phyloP scores from a whole-genome alignment of 2,113 vertebrate species.

The Thamnaconus septentrionalis region DNA sequence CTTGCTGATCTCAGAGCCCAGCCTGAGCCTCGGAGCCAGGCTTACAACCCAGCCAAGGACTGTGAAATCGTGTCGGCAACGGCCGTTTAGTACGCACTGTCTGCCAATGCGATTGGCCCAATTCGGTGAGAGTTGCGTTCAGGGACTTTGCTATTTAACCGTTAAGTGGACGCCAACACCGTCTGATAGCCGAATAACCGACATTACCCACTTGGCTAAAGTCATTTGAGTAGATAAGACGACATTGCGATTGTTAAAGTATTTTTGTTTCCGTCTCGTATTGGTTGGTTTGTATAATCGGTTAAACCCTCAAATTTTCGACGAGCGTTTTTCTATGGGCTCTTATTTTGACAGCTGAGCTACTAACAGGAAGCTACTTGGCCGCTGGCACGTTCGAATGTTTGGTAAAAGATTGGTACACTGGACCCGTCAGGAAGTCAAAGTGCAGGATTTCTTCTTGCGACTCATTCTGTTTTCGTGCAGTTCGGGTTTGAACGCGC shows the following conservation, averaged over 20 bases:
- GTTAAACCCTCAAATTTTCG: no score
- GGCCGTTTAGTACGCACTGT: not conserved
- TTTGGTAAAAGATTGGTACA: not conserved
- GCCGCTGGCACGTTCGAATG: not conserved
- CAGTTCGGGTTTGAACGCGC: not conserved
- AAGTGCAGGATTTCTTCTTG: slow-evolving; percentile 14
- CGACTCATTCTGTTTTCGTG: not conserved
- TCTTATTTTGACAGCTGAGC: slow-evolving; percentile 62
- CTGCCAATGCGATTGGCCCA: slow-evolving; percentile 44
- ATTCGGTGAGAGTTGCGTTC: slow-evolving; percentile 28
- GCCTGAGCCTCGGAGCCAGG: rapidly evolving
- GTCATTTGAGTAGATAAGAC: no score
- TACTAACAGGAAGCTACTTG: slow-evolving; percentile 29
- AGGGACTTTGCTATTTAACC: not conserved
- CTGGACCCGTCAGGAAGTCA: not conserved
- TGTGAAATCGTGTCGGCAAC: not conserved
- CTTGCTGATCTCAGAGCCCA: slow-evolving; percentile 13
- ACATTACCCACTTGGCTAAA: no score
- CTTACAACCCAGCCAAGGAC: not conserved
- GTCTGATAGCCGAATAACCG: not conserved
- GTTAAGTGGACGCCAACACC: not conserved
- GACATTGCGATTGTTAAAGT: no score
- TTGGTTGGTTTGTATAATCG: no score
- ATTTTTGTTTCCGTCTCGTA: no score
- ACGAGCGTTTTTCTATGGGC: not conserved